These are phyloP conservation scores for Lytechinus variegatus DNA, from an alignment of 35 echinoderm and acorn worm genomes.

Conservation along the genomic window DNA sequence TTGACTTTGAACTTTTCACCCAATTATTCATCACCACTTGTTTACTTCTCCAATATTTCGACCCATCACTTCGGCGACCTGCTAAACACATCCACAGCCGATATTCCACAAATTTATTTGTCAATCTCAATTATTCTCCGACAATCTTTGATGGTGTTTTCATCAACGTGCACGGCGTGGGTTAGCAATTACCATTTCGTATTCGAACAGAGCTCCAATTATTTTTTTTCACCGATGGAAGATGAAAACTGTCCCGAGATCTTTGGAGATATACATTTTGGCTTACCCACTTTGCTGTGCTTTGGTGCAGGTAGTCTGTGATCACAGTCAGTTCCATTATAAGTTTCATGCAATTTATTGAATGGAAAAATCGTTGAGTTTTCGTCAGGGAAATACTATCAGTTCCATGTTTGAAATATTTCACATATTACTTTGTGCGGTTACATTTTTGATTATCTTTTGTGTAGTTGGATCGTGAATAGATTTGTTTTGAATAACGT, in stretches of 20 bases:
- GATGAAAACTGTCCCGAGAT: conserved; percentile 17
- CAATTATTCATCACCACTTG: conserved; percentile 25
- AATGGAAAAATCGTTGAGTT: no score
- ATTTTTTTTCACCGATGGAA: not conserved
- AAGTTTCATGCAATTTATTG: not conserved
- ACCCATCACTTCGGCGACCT: not conserved
- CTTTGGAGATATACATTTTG: not conserved
- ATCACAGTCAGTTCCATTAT: not conserved
- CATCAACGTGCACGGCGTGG: not conserved
- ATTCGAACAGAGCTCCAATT: conserved; percentile 1
- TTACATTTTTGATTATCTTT: no score
- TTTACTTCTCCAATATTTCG: conserved; percentile 21
- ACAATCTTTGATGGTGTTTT: conserved; percentile 35
- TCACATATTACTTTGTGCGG: no score
- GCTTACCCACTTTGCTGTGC: not conserved
- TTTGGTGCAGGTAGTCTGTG: not conserved
- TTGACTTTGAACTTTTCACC: not conserved
- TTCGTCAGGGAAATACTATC: no score
- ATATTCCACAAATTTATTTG: conserved; percentile 16
- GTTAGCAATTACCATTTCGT: conserved; percentile 20
- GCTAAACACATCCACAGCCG: conserved; percentile 16
- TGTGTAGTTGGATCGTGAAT: no score
- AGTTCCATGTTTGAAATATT: no score
- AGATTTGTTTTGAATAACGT: no score
- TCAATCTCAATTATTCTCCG: not conserved